Evolutionary conservation across 2,888 invertebrate genomes (phyloP).

Genomic region (Xestobium rufovillosum): DNA sequence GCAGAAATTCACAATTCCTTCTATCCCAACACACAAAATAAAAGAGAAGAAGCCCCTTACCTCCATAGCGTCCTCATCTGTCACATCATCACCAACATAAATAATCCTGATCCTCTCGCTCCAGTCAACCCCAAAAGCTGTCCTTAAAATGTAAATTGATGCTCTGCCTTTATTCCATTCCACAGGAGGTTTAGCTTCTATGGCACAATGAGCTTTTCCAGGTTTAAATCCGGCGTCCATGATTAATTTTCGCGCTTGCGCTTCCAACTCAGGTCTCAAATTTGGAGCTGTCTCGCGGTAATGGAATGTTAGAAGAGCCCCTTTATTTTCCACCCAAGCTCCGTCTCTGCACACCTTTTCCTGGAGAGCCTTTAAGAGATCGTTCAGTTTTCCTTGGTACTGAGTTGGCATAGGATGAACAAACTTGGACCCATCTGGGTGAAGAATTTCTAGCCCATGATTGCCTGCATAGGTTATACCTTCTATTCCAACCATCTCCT

Average conservation of each 20-base stretch:
- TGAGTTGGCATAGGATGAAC: conserved; percentile 87
- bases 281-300: conserved; percentile 74
- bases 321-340: conserved; percentile 90
- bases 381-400: conserved; percentile 70
- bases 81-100: conserved; percentile 81
- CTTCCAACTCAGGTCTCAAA: conserved; percentile 59
- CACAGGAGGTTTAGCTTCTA: conserved; percentile 87
- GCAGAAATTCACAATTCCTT: no score
- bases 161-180: conserved; percentile 89
- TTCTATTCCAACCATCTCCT: conserved; percentile 84
- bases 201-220: conserved; percentile 73
- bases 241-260: conserved; percentile 66
- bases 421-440: conserved; percentile 85
- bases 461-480: conserved; percentile 87
- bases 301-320: conserved; percentile 78
- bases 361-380: conserved; percentile 69
- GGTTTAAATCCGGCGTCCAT: conserved; percentile 70
- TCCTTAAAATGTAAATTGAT: conserved; percentile 81
- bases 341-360: conserved; percentile 81
- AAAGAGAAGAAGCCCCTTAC: conserved; percentile 46
- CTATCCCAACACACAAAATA: no score
- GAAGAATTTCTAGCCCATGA: conserved; percentile 80
- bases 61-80: conserved; percentile 87
- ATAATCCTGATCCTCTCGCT: conserved; percentile 83
- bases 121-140: conserved; percentile 88